Evolutionary conservation across 2,113 vertebrate species (phyloP), one percentile per base, ranked within the genome.

Genomic region (Danionella cerebrum): DNA sequence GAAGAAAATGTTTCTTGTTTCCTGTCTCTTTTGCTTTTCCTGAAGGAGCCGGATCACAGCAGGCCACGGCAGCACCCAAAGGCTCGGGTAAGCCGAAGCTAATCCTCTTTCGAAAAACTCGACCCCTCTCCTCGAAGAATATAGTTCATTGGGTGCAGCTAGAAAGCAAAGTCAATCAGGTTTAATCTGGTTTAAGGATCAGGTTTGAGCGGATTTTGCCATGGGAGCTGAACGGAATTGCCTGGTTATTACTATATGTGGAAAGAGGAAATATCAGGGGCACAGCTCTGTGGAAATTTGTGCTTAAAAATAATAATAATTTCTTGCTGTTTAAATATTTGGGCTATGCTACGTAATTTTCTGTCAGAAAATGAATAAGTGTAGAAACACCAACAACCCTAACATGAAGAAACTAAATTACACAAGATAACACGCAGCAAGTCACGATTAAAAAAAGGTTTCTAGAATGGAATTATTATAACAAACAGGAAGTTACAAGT

Each of bases 71-170:
- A 9, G 62, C 38, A 47, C 72, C 84, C 54, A 80, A 77, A 80
- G 84, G 76, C 72, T 79, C 75, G 63, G 80, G 80, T 82, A 80
- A 82, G 79, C 62, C 65, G 64, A 79, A 66, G 67, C 79, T 80
- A 78, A 78, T 78, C 78, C 65, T 54, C 63, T 64, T 75, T 60
- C 69, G 29, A 72, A 50, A 66, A 55, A 59, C 69, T 18, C 60
- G 59, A 60, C 62, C 36, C 65, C 48, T 65, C n/a, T n/a, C n/a
- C n/a, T n/a, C n/a, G n/a, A n/a, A 19, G 31, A 67, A 64, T 72
- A 48, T 51, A 66, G 41, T 62, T 71, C 60, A 66, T 22, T 65
- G 63, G 53, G 51, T 52, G 47, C 33, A 69, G 12, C 42, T 16
- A 67, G 57, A 18, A 12, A 62, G 48, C 60, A 66, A 70, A 57